Evolutionary conservation across 2,113 vertebrate genomes (phyloP).

Genomic region (Pituophis catenifer): DNA sequence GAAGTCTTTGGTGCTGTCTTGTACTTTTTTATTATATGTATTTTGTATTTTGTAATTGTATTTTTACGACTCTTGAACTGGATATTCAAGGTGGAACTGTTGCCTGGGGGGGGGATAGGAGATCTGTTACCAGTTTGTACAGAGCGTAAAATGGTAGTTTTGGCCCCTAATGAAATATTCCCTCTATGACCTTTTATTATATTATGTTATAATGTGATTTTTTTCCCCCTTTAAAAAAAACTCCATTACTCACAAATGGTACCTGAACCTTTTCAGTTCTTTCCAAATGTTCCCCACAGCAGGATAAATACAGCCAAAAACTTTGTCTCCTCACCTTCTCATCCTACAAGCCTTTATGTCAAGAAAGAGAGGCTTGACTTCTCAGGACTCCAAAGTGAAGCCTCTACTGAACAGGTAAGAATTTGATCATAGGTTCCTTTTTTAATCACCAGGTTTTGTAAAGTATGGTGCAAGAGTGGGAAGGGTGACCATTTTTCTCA

Average conservation of each 20-base stretch:
- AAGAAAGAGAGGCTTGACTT: background rate
- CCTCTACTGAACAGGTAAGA: background rate
- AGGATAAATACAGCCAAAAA: background rate
- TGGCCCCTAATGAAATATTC: background rate
- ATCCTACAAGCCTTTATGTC: background rate
- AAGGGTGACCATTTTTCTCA: background rate
- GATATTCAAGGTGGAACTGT: background rate
- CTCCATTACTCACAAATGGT: background rate
- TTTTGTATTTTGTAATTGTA: background rate
- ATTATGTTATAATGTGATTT: background rate
- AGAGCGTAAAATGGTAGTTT: background rate
- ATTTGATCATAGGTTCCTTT: background rate
- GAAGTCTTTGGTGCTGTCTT: background rate
- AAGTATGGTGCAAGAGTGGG: background rate
- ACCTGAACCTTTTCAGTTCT: background rate
- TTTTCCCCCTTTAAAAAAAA: background rate
- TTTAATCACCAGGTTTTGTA: background rate
- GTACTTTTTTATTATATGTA: background rate
- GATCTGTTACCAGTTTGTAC: background rate
- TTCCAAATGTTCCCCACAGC: background rate
- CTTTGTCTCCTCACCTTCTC: background rate
- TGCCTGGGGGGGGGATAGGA: background rate
- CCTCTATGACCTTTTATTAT: background rate
- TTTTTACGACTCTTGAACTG: background rate
- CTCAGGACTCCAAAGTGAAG: background rate